Conservation (phyloP, 2,797 vertebrate species). For the Numenius phaeopus region DNA sequence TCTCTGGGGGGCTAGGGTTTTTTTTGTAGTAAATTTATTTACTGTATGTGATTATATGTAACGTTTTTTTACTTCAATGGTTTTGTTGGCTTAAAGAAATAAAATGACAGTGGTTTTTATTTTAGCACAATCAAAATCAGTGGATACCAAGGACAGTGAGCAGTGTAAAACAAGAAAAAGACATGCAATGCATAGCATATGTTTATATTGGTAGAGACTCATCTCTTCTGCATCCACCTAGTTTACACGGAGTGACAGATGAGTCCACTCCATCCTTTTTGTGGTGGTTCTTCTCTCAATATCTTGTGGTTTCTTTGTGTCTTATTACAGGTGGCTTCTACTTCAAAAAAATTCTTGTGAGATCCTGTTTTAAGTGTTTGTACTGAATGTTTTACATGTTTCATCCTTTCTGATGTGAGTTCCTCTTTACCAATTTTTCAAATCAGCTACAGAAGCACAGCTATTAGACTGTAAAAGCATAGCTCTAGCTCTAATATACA, state of each 20-base stretch:
- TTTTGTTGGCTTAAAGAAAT: conserved; percentile 6
- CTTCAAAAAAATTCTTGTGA: not conserved
- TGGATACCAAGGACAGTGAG: not conserved
- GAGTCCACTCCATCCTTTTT: not conserved
- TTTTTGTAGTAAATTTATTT: conserved; percentile 8
- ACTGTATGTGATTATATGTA: not conserved
- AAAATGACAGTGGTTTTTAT: not conserved
- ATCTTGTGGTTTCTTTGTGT: not conserved
- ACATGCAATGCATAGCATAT: not conserved
- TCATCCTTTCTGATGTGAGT: not conserved
- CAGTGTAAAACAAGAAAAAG: not conserved
- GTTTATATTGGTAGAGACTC: not conserved
- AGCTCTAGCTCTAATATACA: not conserved
- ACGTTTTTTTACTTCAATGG: not conserved
- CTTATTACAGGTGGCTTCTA: not conserved
- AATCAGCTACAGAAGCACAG: not conserved
- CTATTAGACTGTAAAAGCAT: not conserved
- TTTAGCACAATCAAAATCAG: not conserved
- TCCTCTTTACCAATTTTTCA: not conserved
- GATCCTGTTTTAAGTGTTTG: not conserved
- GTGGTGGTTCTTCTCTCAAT: not conserved
- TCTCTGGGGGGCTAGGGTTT: not conserved
- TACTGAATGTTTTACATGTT: not conserved
- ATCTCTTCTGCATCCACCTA: not conserved
- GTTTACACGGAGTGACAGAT: not conserved